Base-by-base conservation (phyloP, 2,888 invertebrate species). In the Zaprionus lineosus region DNA sequence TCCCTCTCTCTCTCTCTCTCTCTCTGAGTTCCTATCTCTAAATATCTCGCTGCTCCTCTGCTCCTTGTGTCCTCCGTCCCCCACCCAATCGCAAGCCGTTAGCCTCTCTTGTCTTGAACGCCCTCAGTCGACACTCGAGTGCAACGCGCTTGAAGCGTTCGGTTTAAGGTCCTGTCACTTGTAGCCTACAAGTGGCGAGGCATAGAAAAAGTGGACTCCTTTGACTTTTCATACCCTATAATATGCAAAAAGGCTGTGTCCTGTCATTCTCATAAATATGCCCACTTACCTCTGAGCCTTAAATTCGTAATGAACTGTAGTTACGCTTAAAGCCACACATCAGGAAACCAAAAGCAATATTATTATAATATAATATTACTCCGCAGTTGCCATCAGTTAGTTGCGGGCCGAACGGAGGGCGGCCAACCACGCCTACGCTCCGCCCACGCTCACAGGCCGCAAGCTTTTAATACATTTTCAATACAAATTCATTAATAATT, bases 401-500 rank as follows among this genome's bases (percentile, higher is more conserved):
- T n/a, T n/a, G n/a, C n/a, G n/a, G n/a, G n/a, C n/a, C n/a, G n/a
- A n/a, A n/a, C n/a, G n/a, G n/a, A n/a, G n/a, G n/a, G n/a, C n/a
- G n/a, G n/a, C n/a, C n/a, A n/a, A n/a, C n/a, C n/a, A n/a, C n/a
- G n/a, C n/a, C 3, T 19, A 19, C 19, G 19, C 19, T 5, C 3
- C 39, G 8, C 2, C 26, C 7, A 28, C 7, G 31, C 19, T 11
- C 9, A 34, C 24, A 14, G 31, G 52, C 76, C 72, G 46, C 72
- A 39, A 52, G 46, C 44, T 51, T 58, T 60, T 65, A 70, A 74
- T 77, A 84, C 66, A 65, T 83, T 82, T 70, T 63, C 86, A 66
- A 83, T 77, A 78, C 51, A 79, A 76, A 66, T 57, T 66, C 71
- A 77, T 83, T 85, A 83, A 78, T 74, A 66, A 66, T 78, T 85